Evolutionary conservation across 2,797 vertebrate species (phyloP).

Genomic region (Selene dorsalis): DNA sequence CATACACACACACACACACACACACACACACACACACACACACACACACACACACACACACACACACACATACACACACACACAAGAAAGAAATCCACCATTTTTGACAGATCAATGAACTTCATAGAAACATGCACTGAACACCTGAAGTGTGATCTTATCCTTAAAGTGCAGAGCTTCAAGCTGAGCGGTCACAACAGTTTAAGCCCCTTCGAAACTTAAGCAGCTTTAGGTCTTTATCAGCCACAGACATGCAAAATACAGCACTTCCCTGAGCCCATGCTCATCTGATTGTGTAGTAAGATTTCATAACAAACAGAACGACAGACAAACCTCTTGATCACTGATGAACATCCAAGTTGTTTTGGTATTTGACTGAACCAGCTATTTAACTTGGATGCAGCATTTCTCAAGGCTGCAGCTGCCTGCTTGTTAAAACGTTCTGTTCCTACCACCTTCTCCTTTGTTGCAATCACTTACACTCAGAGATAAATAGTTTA

Average conservation of each 20-base stretch:
- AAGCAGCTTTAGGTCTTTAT: constrained; percentile 55
- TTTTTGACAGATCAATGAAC: neutral
- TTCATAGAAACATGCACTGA: neutral
- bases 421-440: neutral
- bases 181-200: constrained; percentile 18
- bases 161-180: constrained; percentile 28
- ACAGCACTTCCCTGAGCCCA: constrained; percentile 15
- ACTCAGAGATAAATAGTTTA: neutral
- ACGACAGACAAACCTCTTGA: neutral
- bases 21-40: no score
- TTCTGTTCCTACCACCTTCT: neutral
- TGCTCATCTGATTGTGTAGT: constrained; percentile 34
- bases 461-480: neutral
- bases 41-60: no score
- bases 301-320: constrained; percentile 4
- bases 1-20: no score
- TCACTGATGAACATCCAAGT: neutral
- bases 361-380: neutral
- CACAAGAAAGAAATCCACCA: neutral
- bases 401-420: neutral
- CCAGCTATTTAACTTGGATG: no score
- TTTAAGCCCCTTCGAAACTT: constrained; percentile 38
- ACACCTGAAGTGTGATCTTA: constrained; percentile 19
- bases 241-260: constrained; percentile 31
- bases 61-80: neutral